phyloP scores from a whole-genome alignment of 2,797 vertebrate genomes.

The Australoheros facetus region DNA sequence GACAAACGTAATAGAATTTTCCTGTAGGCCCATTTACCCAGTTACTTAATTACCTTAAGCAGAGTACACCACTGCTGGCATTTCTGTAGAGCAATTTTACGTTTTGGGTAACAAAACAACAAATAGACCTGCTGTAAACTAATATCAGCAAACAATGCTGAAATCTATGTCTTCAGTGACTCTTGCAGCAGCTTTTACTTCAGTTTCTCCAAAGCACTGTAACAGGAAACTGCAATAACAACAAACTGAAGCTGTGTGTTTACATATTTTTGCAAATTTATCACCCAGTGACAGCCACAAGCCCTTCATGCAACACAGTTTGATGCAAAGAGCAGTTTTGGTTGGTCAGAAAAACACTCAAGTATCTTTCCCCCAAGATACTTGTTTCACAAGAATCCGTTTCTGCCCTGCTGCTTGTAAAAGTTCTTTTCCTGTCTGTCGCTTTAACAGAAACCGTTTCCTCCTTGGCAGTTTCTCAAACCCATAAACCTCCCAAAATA shows the following conservation, averaged over 20 bases:
- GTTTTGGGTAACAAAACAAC: not conserved
- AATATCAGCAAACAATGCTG: not conserved
- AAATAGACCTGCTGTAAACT: not conserved
- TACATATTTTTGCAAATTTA: slow-evolving; percentile 4
- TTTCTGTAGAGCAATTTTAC: not conserved
- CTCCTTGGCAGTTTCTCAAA: too few relatives aligned
- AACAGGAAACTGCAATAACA: slow-evolving; percentile 5
- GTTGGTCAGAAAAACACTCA: not conserved
- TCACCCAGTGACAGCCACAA: not conserved
- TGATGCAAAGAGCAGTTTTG: too few relatives aligned
- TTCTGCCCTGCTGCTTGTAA: too few relatives aligned
- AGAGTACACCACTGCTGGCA: not conserved
- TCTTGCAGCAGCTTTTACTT: not conserved
- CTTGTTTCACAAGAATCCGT: not conserved
- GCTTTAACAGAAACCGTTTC: too few relatives aligned
- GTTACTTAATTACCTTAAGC: not conserved
- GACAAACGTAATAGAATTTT: not conserved
- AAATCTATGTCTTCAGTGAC: not conserved
- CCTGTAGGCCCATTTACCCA: not conserved
- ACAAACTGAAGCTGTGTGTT: not conserved
- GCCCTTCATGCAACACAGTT: too few relatives aligned
- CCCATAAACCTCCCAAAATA: too few relatives aligned
- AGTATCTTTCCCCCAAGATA: not conserved
- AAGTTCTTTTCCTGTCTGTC: too few relatives aligned
- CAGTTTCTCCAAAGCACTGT: not conserved